Conservation (phyloP, 2,113 vertebrate genomes). For the Pteruthius melanotis region DNA sequence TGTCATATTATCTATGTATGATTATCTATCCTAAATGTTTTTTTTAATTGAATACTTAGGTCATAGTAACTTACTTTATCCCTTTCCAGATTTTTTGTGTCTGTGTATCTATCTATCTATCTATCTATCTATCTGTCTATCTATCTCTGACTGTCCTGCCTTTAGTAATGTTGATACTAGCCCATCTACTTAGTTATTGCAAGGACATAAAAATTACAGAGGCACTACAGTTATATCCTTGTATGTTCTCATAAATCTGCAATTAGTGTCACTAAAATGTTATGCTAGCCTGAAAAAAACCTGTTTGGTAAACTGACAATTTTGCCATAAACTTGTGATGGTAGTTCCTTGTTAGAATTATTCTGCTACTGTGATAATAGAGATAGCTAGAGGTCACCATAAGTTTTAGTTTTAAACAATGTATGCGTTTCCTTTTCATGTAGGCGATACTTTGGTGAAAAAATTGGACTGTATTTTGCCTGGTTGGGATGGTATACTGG, state of each 20-base stretch:
- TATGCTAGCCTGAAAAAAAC: neutral
- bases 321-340: neutral
- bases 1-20: neutral
- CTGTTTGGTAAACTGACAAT: neutral
- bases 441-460: constrained; percentile 97
- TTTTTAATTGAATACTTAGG: neutral
- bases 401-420: neutral
- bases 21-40: neutral
- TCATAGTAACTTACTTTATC: neutral
- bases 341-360: neutral
- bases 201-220: neutral
- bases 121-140: neutral
- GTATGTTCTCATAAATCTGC: neutral
- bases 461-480: constrained; percentile 97
- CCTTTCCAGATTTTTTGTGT: neutral
- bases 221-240: neutral
- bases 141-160: neutral
- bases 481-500: constrained; percentile 99
- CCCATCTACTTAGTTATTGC: neutral
- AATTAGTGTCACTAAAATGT: neutral
- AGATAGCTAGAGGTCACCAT: neutral
- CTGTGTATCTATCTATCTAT: neutral
- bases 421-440: neutral
- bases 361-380: neutral
- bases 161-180: neutral